Base-by-base conservation (phyloP, 2,888 invertebrate genomes). In the Pollenia angustigena region DNA sequence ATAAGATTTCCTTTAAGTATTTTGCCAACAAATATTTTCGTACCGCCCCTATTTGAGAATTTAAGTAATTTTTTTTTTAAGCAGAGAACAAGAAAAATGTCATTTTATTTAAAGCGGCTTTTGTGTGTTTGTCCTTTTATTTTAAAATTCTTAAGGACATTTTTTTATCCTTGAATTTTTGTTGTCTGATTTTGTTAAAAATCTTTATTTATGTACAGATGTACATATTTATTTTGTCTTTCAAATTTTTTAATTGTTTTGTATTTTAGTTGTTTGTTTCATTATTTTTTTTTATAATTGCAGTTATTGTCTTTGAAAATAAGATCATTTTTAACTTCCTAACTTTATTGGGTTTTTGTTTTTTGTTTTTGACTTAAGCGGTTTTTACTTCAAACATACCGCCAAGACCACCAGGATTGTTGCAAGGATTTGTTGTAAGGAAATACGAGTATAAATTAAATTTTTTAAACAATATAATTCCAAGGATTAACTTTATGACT, bases 281-380 rank as follows among this genome's bases (percentile, higher is more conserved):
- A 58, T 44, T 66, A 60, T 69, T 48, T 69, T 48, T 23, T 16
- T 11, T 52, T 78, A 52, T 72, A 86, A 86, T 83, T 81, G 83
- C 71, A 72, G n/a, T 80, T 52, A 81, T 80, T 86, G 83, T 86
- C 32, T 72, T 32, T 52, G 32, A 23, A 64, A 64, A 75, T 76
- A 48, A 80, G 52, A 83, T 58, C 64, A 83, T 81, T 83, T 32
- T 32, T 85, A 80, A 86, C 80, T 78, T 85, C 71, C 64, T 68
- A 60, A 81, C 75, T 69, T 62, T 71, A 32, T 32, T 32, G 32
- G 32, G 32, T 52, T n/a, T 72, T 58, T 42, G 16, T 1, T 23
- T 69, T 68, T 11, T 16, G 4, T 79, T 80, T 50, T 62, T 18
- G 40, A 66, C 72, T 46, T 56, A 40, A 74, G 74, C 64, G 71